Evolutionary conservation across 2,888 invertebrate species (phyloP), one percentile per base, ranked within the genome.

Genomic region (Nipponacmea schrenckii): DNA sequence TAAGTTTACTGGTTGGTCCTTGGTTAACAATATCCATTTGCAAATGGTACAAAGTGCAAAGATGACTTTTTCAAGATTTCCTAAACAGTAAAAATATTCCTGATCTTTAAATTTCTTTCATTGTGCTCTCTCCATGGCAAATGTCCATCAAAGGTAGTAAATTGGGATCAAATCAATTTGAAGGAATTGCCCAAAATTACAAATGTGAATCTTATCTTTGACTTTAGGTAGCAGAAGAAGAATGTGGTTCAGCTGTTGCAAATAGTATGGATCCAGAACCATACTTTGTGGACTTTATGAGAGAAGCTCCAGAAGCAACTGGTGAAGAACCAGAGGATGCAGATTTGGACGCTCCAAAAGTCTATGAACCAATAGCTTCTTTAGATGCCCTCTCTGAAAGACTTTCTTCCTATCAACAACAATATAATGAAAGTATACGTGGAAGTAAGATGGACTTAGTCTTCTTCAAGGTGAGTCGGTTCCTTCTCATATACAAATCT

Each of bases 271-370:
- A 94, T 74, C 91, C 93, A 79, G 92, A 93, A 84, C 95, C 96
- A 10, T 95, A 95, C 46, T 98, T 97, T 89, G 97, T 97, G 0
- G 97, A 98, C 89, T 98, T 98, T 88, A 94, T 98, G 94, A 93
- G 95, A 88, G 98, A 98, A 89, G 97, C 97, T 20, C 97, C 97
- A 14, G 98, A 98, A 89, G 96, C 97, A 0, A 97, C 97, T 0
- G 97, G 97, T 2, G 98, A 98, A 90, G 97, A 97, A 91, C 95
- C 95, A 3, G 97, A 97, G 90, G 97, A 89, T 79, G 87, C 96
- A n/a, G 97, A 97, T 86, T 95, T 96, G 93, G 97, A 97, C 88
- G 91, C 96, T 48, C 97, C 97, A 8, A 97, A 97, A 91, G 95
- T 97, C 0, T 98, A 97, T 88, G 98, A 98, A 89, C 96, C 96